Base-by-base conservation (phyloP, 2,888 invertebrate species). In the Megalurothrips usitatus region DNA sequence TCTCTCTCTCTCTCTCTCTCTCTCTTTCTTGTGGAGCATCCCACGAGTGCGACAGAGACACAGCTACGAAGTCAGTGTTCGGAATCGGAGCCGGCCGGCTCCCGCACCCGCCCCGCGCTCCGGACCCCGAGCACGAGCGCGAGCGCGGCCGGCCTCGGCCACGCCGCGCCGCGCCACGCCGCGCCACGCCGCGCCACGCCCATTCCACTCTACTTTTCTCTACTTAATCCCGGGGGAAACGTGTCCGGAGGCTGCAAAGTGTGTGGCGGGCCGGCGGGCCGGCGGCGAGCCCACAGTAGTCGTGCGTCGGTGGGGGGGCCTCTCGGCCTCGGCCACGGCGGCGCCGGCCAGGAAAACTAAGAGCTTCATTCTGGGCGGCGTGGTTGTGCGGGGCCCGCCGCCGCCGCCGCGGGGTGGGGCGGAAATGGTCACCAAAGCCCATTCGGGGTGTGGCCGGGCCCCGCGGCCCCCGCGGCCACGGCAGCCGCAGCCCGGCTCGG, bases 351-450 rank as follows among this genome's bases (percentile, higher is more conserved):
- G 58, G 68, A 75, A n/a, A 26, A 75, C 68, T 75, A 75, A 75
- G 68, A 75, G 68, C 68, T 75, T 75, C 68, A 75, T 75, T 75
- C 23, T 23, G 68, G 68, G 26, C 68, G 68, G 58, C 14, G 58
- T 6, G 52, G 6, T 3, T 3, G 6, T 17, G 14, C 58, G 0
- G 58, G 58, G 14, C 52, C 10, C 52, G 52, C 34, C 6, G 52
- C 52, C 6, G 52, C 6, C 6, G 6, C 14, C 6, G 19, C n/a
- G 58, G 58, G 58, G 19, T 17, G 14, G 58, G 58, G 68, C 23
- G 68, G 68, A 75, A 75, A 75, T 75, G 68, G 68, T 75, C 68
- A 75, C 68, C 68, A 75, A 75, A 75, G 68, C 68, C 68, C 68
- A 75, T 75, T 75, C 68, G n/a, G 58, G 26, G 26, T 23, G n/a